Percentiles rank a stretch among this genome's conserved stretches.
phyloP scores from a whole-genome alignment of 2,113 vertebrate species.

The Amphiprion ocellaris region DNA sequence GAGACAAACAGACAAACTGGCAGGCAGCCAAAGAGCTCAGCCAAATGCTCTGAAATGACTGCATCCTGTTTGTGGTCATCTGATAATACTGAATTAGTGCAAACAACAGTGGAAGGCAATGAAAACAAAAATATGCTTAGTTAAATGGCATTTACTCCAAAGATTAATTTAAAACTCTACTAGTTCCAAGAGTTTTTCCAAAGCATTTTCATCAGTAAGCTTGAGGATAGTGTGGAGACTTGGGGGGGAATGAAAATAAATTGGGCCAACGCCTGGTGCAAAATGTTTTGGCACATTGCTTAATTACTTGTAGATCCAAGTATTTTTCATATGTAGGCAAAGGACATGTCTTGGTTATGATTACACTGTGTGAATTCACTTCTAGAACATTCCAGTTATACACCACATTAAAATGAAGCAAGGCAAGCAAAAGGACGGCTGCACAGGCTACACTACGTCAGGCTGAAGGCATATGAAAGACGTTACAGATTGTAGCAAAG shows the following conservation, averaged over 20 bases:
- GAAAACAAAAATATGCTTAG: background rate
- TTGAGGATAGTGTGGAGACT: background rate
- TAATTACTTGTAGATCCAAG: background rate
- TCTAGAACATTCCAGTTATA: background rate
- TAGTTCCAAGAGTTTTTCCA: background rate
- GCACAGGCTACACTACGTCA: no score
- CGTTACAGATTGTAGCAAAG: no score
- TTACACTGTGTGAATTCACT: background rate
- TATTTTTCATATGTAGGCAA: background rate
- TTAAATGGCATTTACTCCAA: background rate
- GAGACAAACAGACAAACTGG: background rate
- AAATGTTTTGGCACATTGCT: background rate
- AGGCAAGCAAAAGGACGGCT: no score
- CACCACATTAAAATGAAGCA: no score
- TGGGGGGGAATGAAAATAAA: background rate
- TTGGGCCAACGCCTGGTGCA: background rate
- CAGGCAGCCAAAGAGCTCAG: background rate
- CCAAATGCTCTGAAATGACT: background rate
- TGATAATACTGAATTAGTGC: conserved; percentile 1
- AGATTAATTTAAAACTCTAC: background rate
- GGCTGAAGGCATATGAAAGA: background rate
- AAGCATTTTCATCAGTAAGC: background rate
- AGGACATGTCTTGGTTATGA: background rate
- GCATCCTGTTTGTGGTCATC: background rate
- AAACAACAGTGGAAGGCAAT: background rate